phyloP scores from a whole-genome alignment of 2,888 invertebrate genomes.

The Xanthorhoe designata region DNA sequence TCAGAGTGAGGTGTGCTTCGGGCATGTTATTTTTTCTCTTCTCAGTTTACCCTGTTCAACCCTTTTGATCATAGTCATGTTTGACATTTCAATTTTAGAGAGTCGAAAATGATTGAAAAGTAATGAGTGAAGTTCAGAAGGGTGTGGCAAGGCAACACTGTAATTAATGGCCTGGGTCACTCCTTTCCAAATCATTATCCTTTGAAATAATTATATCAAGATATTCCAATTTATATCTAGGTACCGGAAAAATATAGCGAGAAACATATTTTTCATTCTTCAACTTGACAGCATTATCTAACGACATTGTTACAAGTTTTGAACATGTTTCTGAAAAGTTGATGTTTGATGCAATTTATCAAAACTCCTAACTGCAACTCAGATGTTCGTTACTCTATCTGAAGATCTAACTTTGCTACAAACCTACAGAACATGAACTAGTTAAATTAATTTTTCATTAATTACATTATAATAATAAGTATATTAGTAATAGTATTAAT shows the following conservation, averaged over 20 bases:
- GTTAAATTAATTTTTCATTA: too few species aligned
- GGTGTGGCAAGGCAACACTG: background rate
- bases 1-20: constrained; percentile 52
- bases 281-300: constrained; percentile 9
- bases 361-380: background rate
- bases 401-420: too few species aligned
- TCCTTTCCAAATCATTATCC: background rate
- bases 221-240: too few species aligned
- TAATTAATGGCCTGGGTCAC: background rate
- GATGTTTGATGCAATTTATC: background rate
- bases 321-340: background rate
- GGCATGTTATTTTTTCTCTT: constrained; percentile 52
- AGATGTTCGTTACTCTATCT: background rate
- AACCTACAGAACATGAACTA: too few species aligned
- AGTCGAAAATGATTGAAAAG: constrained; percentile 7
- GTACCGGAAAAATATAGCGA: background rate
- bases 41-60: constrained; percentile 47
- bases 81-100: constrained; percentile 58
- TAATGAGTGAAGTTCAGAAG: background rate
- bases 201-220: too few species aligned
- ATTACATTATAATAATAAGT: too few species aligned
- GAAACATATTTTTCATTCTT: background rate
- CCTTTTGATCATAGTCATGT: constrained; percentile 50
- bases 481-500: too few species aligned
- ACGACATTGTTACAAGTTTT: constrained; percentile 14